Base-by-base conservation (phyloP, 2,888 invertebrate genomes). In the Coronaproctus castanopsis region DNA sequence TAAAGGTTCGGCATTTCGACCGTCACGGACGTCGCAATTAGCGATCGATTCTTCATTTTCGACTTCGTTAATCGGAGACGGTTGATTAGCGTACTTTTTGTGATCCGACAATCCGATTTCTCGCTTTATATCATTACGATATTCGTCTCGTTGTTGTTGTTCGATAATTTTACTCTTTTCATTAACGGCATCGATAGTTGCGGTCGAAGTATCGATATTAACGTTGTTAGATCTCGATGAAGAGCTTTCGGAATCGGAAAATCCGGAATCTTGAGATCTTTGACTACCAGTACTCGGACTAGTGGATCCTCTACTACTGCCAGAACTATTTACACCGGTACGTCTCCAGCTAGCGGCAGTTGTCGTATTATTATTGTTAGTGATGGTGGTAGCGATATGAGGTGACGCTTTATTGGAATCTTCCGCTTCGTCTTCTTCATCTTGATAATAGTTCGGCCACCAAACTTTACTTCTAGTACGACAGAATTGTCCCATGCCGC, bases 231-330 rank as follows among this genome's bases (percentile, higher is more conserved):
- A 59, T 19, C 55, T 71, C 10, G 73, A 51, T 51, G 76, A 75
- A 22, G 63, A 61, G 24, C 61, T 60, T 51, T 85, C 85, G 0
- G 84, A 83, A 67, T 86, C 86, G 0, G 85, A 85, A 71, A 86
- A 86, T 1, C 86, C 86, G 1, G 85, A 86, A 71, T 85, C 85
- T 71, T 84, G 83, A 67, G 85, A 85, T 63, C 82, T 80, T 63
- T 83, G 82, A 69, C 83, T 82, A 24, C 66, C 65, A 54, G 62
- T 64, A 60, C 72, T 80, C 64, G 74, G 78, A 68, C 75, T 79
- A 67, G 74, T 77, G 62, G 73, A 71, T 10, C 67, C 68, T 21
- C 65, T 64, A 18, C 70, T 69, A 19, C 69, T 67, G 57, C 66
- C 65, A 22, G 62, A 64, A 66, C 68, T 69, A 19, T 71, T 70